Conservation (phyloP, 2,797 vertebrate species). For the Rhadinocentrus ornatus region DNA sequence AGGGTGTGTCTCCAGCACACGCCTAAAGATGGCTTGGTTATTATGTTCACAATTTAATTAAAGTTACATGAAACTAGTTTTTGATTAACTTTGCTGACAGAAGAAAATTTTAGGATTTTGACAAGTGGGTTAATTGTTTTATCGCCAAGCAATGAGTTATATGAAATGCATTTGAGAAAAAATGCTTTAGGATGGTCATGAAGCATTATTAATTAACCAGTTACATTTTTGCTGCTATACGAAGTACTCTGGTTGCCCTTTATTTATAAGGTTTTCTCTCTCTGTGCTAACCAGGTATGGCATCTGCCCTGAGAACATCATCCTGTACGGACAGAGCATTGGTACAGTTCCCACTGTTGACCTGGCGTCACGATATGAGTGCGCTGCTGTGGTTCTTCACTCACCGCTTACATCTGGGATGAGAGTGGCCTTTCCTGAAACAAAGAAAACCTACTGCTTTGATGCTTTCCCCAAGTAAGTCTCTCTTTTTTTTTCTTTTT, state of each 20-base stretch:
- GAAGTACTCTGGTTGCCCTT: background rate
- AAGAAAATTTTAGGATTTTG: background rate
- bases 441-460: slow-evolving; percentile 99
- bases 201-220: background rate
- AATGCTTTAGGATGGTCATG: background rate
- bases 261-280: background rate
- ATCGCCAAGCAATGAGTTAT: too few species aligned
- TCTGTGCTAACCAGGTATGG: slow-evolving; percentile 85
- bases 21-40: background rate
- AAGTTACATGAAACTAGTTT: background rate
- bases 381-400: slow-evolving; percentile 96
- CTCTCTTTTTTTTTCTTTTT: background rate
- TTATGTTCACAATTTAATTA: slow-evolving; percentile 8
- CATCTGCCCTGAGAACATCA: slow-evolving; percentile 97
- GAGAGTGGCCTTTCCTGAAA: slow-evolving; percentile 97
- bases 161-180: too few species aligned
- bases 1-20: background rate
- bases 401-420: slow-evolving; percentile 97
- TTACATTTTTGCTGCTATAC: background rate
- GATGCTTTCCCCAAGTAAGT: slow-evolving; percentile 97
- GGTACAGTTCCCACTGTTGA: slow-evolving; percentile 97
- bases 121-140: too few species aligned
- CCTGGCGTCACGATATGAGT: slow-evolving; percentile 95
- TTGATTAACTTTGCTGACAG: background rate
- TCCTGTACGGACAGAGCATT: slow-evolving; percentile 96